Evolutionary conservation across 2,888 invertebrate genomes (phyloP), one percentile per base, ranked within the genome.

Genomic region (Augochlorella aurata): DNA sequence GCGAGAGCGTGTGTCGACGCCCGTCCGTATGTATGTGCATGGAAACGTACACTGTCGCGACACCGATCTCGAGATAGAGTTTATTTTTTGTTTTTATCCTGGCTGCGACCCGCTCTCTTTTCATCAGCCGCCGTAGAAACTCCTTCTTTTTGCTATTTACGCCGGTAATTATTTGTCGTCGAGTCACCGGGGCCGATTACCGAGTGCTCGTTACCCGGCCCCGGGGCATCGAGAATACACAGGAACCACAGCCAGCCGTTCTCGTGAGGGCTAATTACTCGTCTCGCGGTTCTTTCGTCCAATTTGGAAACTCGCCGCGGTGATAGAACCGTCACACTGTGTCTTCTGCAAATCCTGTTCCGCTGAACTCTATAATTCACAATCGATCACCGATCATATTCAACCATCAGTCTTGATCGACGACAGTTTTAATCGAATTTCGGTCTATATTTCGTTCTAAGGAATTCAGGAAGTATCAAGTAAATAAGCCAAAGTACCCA

Each of bases 91-190:
- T 74, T 83, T 81, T 65, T 73, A 47, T 52, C 38, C 52, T 24
- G 45, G 58, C 63, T 47, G 29, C 63, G 45, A 29, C 67, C n/a
- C 74, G 61, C 38, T 38, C 80, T 73, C 79, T 83, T 83, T 83
- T 83, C 78, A 83, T 54, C 71, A 18, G 18, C 70, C 63, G 50
- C 44, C 75, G 54, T 38, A 38, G 73, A 21, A 63, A 58, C 54
- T 74, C 76, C 24, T 54, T 58, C 54, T 77, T 69, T 79, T 74
- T 65, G 65, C 76, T 76, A 63, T 83, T 83, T 79, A 74, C 77
- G 52, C 66, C 54, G 83, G 79, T 83, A 79, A 84, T 84, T 84
- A 83, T 83, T 79, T 79, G 79, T 67, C 73, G 78, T 72, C 69
- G 74, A 71, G 67, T 49, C 63, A n/a, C 21, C 74, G 18, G 38